Conservation (phyloP, 2,797 vertebrate genomes). For the Sebastes diploproa region DNA sequence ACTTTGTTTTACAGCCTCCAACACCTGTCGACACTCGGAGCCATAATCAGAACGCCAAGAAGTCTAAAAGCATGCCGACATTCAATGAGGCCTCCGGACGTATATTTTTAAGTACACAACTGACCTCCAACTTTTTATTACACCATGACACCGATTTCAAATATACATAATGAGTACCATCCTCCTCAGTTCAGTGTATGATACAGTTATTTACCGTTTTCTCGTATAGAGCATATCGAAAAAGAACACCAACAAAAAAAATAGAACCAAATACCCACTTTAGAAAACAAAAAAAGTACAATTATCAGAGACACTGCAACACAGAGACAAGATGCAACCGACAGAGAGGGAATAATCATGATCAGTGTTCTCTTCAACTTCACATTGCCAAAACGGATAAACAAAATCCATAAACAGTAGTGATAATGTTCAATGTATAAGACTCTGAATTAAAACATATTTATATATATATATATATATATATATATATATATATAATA, state of each 20-base stretch:
- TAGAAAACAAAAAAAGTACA: conserved; percentile 65
- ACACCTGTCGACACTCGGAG: conserved; percentile 73
- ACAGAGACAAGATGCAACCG: conserved; percentile 78
- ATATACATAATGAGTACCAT: conserved; percentile 96
- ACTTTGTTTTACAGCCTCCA: conserved; percentile 64
- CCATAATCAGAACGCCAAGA: neutral
- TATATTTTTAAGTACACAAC: conserved; percentile 92
- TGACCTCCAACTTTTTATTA: conserved; percentile 94
- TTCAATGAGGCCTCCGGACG: conserved; percentile 23
- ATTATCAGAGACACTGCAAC: conserved; percentile 87
- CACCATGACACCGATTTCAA: conserved; percentile 94
- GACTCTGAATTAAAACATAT: conserved; percentile 66
- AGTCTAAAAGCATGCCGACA: neutral
- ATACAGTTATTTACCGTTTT: conserved; percentile 90
- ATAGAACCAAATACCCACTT: conserved; percentile 79
- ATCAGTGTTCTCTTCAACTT: conserved; percentile 85
- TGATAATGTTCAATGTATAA: conserved; percentile 60
- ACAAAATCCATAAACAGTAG: conserved; percentile 60
- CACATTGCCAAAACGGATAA: conserved; percentile 80
- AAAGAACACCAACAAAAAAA: conserved; percentile 82
- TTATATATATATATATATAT: neutral
- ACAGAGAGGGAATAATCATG: conserved; percentile 81
- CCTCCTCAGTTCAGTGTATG: conserved; percentile 90
- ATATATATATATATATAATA: conserved; percentile 13
- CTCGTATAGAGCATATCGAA: conserved; percentile 81